Base-by-base conservation (phyloP, 2,797 vertebrate species). In the Octomys mimax region DNA sequence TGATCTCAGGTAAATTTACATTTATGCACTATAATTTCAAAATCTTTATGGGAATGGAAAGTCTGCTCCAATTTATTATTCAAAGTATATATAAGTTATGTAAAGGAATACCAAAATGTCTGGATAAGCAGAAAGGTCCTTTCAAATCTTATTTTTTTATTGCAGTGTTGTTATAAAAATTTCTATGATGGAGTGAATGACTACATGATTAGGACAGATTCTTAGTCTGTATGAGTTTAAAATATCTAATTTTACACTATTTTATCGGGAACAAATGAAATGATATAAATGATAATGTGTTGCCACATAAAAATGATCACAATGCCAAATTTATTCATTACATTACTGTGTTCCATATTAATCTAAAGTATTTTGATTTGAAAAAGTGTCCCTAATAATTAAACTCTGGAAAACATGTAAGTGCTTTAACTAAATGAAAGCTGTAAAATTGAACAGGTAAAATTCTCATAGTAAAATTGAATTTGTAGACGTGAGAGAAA, bases 401-500 rank as follows among this genome's bases (percentile, higher is more conserved):
- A 80, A 92, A 92, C 54, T 62, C 24, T 87, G 18, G 21, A 87
- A 93, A 89, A 90, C 21, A 87, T 33, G 62, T 39, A 83, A 87
- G 12, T 28, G 39, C 2, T 4, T 68, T 57, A 33, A 86, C 39
- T 79, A 96, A 94, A 90, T 95, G 93, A 92, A 96, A 95, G 8
- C 62, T 77, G 79, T 90, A 92, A 85, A 96, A 92, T 46, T 80
- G 9, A 87, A 89, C 81, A 87, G 36, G 70, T 92, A 62, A 10
- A 89, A 70, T 66, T 94, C 68, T 84, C 33, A 79, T 19, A 79
- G 71, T 57, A 16, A 92, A 92, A 82, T 22, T 68, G 57, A 92
- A 91, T 91, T 96, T 28, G 52, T 71, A 82, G 94, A 94, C 4
- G 39, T 96, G 26, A 39, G 85, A 82, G 49, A 94, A 16, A 77